These are phyloP conservation scores for Melikaiella ostensackeni DNA, from an alignment of 2,888 invertebrate genomes.

Conservation along the genomic window DNA sequence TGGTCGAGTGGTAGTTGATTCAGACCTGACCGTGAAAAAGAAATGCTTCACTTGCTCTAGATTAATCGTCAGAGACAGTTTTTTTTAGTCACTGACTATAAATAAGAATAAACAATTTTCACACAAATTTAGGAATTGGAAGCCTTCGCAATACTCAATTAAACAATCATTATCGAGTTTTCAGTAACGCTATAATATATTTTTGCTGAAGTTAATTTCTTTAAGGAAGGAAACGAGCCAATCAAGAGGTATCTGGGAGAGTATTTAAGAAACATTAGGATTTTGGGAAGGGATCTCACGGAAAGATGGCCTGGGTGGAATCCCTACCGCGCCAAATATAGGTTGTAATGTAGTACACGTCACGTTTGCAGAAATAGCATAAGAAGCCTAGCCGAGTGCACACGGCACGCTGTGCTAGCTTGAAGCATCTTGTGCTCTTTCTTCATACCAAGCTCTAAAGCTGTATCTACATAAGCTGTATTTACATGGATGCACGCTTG, in stretches of 20 bases:
- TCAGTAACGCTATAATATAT: neutral
- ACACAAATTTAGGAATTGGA: neutral
- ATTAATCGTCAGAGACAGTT: neutral
- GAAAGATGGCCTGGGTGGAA: conserved; percentile 53
- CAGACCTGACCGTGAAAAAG: conserved; percentile 27
- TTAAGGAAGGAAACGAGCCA: neutral
- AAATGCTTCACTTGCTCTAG: conserved; percentile 10
- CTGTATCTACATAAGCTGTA: too few relatives aligned
- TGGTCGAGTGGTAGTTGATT: conserved; percentile 46
- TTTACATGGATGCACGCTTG: too few relatives aligned
- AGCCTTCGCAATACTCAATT: neutral
- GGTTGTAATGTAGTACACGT: conserved; percentile 81
- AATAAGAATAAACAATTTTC: neutral
- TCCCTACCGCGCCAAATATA: conserved; percentile 78
- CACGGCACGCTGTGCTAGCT: conserved; percentile 77
- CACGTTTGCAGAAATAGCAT: conserved; percentile 80
- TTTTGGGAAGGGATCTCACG: conserved; percentile 44
- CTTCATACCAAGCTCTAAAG: conserved; percentile 34
- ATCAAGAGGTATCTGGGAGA: neutral
- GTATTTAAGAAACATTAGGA: conserved; percentile 14
- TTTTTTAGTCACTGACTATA: neutral
- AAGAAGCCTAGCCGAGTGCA: conserved; percentile 78
- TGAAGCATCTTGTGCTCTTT: conserved; percentile 47
- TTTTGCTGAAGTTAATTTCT: neutral
- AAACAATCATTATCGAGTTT: neutral